Evolutionary conservation across 2,113 vertebrate species (phyloP), one percentile per base, ranked within the genome.

Genomic region (Gobius niger): DNA sequence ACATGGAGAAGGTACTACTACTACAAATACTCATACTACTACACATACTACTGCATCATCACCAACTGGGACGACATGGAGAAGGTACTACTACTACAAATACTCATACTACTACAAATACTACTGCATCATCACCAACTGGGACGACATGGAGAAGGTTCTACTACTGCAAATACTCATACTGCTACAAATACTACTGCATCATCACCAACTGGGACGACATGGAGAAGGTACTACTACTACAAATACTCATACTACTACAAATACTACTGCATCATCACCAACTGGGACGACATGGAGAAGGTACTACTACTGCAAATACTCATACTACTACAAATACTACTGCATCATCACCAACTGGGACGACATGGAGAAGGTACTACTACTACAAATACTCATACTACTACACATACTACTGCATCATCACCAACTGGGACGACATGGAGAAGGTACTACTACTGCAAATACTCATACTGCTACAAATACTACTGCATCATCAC

Each of bases 31-130:
- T 12, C 3, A 9, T 12, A 47, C 4, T 47, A 12, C 11, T 47
- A 12, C 11, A 12, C n/a, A 8, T 47, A 47, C 46, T 47, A 47
- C n/a, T n/a, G 53, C 2, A 56, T 56, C 19, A 56, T 56, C 53
- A 56, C 53, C 19, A 56, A 56, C 53, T 56, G 53, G 53, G 53
- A 56, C 19, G 53, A 56, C 53, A 56, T 56, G 53, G 53, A 56
- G 53, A 56, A 56, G 53, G 53, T 56, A 54, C 18, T 1, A 53
- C 3, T 49, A 50, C 49, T n/a, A 7, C 49, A 50, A 50, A n/a
- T 50, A 50, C 49, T n/a, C n/a, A n/a, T 50, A n/a, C 14, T 50
- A 50, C 49, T n/a, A 6, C 49, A n/a, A 50, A n/a, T 51, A n/a
- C 49, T 51, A 7, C 14, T 13, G 15, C 5, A 15, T 6, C 47